These are phyloP conservation scores for Tinea pellionella DNA, from an alignment of 2,888 invertebrate species.

Conservation along the genomic window DNA sequence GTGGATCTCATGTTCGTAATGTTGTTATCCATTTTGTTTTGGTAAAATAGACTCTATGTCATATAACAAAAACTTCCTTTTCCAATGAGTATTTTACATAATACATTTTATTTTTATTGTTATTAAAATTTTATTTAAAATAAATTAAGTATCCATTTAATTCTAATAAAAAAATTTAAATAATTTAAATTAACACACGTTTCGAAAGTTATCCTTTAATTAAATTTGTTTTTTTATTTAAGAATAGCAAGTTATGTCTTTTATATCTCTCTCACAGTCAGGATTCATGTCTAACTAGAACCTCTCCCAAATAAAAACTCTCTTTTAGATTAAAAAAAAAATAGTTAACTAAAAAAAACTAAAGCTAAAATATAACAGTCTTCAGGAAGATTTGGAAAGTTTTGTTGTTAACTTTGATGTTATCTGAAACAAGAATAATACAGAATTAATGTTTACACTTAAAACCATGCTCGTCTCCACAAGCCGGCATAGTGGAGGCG, in stretches of 20 bases:
- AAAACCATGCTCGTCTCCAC: no score
- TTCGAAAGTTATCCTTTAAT: not conserved
- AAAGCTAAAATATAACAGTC: conserved; percentile 54
- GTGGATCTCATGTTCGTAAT: conserved; percentile 37
- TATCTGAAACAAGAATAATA: conserved; percentile 49
- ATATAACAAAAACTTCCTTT: not conserved
- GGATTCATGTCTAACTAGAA: conserved; percentile 42
- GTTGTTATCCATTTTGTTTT: conserved; percentile 44
- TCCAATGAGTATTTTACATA: not conserved
- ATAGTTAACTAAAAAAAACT: conserved; percentile 33
- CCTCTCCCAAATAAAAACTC: conserved; percentile 27
- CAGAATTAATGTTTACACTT: no score
- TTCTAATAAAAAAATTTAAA: not conserved
- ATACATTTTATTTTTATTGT: not conserved
- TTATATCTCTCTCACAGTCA: conserved; percentile 63
- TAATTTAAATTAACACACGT: not conserved
- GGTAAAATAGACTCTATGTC: conserved; percentile 27
- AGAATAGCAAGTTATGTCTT: conserved; percentile 64
- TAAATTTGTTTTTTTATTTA: conserved; percentile 31
- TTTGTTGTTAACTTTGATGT: conserved; percentile 45
- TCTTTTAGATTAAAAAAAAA: conserved; percentile 21
- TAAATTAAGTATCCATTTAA: conserved; percentile 3
- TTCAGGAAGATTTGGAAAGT: conserved; percentile 65
- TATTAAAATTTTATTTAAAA: conserved; percentile 5
- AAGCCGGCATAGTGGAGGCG: no score